These are phyloP conservation scores for Pipra filicauda DNA, from an alignment of 2,113 vertebrate species.

Conservation along the genomic window DNA sequence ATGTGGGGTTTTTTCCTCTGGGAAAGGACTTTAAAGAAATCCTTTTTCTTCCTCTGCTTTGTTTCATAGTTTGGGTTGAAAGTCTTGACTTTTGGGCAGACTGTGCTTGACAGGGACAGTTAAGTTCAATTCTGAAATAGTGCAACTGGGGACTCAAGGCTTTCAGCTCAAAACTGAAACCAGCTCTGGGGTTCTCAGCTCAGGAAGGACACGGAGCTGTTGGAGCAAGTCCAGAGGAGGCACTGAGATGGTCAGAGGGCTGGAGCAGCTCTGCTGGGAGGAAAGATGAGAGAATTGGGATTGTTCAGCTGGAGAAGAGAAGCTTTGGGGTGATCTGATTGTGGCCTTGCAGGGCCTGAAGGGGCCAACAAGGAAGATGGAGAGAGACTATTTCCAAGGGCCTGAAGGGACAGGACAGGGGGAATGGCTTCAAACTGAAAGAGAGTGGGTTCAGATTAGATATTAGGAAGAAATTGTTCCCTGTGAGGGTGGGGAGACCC, in stretches of 20 bases:
- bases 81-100: neutral
- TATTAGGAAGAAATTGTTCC: rapidly evolving
- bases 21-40: neutral
- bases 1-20: neutral
- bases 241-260: neutral
- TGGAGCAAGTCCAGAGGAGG: neutral
- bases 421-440: neutral
- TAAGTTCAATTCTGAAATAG: neutral
- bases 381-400: neutral
- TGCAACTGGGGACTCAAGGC: neutral
- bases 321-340: neutral
- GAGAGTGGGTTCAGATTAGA: neutral
- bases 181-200: neutral
- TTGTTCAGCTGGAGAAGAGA: neutral
- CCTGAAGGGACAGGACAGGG: neutral
- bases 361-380: neutral
- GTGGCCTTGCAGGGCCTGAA: neutral
- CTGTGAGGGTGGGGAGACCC: neutral
- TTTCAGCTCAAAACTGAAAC: neutral
- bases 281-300: neutral
- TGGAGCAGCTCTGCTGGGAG: neutral
- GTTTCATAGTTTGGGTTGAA: neutral
- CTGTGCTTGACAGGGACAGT: neutral
- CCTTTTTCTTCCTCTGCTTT: neutral
- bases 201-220: neutral